These are phyloP conservation scores for Plemyria rubiginata DNA, from an alignment of 2,888 invertebrate species.

Conservation along the genomic window DNA sequence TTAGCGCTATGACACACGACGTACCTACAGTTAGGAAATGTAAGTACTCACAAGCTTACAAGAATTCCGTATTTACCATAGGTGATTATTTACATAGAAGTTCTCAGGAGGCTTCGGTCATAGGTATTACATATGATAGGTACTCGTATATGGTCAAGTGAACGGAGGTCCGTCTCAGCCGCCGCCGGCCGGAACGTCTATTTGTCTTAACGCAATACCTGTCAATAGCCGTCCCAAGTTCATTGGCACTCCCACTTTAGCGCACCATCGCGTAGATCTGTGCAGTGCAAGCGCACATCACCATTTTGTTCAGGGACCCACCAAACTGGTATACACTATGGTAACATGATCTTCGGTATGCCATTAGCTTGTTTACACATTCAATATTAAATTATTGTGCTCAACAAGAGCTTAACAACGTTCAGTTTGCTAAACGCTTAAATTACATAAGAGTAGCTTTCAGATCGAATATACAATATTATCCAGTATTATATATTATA, in stretches of 20 bases:
- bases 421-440: constrained; percentile 55
- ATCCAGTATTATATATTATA: too few relatives aligned
- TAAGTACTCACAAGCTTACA: constrained; percentile 64
- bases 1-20: constrained; percentile 43
- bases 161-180: constrained; percentile 79
- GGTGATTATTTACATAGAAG: constrained; percentile 77
- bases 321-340: constrained; percentile 71
- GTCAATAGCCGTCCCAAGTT: constrained; percentile 83
- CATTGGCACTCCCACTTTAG: constrained; percentile 82
- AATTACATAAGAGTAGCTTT: constrained; percentile 51
- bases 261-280: constrained; percentile 80
- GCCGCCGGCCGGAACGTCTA: constrained; percentile 78
- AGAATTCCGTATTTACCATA: constrained; percentile 78
- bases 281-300: constrained; percentile 70
- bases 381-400: constrained; percentile 75
- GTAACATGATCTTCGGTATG: constrained; percentile 76
- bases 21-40: constrained; percentile 65
- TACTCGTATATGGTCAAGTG: constrained; percentile 70
- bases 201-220: constrained; percentile 84
- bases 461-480: constrained; percentile 33
- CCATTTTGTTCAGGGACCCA: constrained; percentile 66
- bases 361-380: constrained; percentile 80
- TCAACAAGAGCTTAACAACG: constrained; percentile 63
- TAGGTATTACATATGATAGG: constrained; percentile 46
- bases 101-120: constrained; percentile 75